phyloP scores from a whole-genome alignment of 2,113 vertebrate genomes.

The Hypomesus transpacificus region DNA sequence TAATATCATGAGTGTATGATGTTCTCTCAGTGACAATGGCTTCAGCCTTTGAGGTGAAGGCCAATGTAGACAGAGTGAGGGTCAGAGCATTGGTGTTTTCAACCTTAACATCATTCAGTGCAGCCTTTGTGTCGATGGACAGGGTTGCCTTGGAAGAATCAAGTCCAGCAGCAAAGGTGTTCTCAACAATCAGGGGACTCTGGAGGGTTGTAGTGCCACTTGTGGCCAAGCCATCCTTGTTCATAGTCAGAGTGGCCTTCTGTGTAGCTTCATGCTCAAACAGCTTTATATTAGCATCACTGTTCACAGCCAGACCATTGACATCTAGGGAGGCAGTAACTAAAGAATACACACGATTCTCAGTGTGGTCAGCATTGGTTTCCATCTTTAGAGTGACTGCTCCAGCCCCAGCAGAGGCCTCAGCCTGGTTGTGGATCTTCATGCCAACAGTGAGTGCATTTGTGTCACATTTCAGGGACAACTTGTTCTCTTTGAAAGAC shows the following conservation, averaged over 20 bases:
- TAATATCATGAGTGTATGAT: slow-evolving; percentile 79
- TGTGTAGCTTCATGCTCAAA: slow-evolving; percentile 75
- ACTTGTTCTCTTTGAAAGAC: slow-evolving; percentile 67
- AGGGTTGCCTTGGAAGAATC: slow-evolving; percentile 73
- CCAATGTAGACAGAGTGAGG: slow-evolving; percentile 72
- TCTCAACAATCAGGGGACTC: slow-evolving; percentile 76
- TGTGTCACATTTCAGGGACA: slow-evolving; percentile 78
- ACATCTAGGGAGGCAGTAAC: slow-evolving; percentile 75
- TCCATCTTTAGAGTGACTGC: slow-evolving; percentile 75
- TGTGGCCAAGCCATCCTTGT: slow-evolving; percentile 74
- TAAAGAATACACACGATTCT: slow-evolving; percentile 69
- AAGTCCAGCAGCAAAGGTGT: slow-evolving; percentile 75
- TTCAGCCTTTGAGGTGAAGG: slow-evolving; percentile 78
- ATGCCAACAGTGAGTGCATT: slow-evolving; percentile 67
- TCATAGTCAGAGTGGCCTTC: slow-evolving; percentile 76
- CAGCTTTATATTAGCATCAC: slow-evolving; percentile 70
- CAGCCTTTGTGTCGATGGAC: slow-evolving; percentile 73
- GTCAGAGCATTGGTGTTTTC: slow-evolving; percentile 76
- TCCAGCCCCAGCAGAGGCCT: slow-evolving; percentile 70
- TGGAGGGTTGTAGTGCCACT: slow-evolving; percentile 78
- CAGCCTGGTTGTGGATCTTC: slow-evolving; percentile 73
- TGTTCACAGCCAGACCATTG: slow-evolving; percentile 67
- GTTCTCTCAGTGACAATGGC: slow-evolving; percentile 67
- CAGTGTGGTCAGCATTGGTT: slow-evolving; percentile 69
- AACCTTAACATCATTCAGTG: slow-evolving; percentile 70